Conservation (phyloP, 1,140 invertebrate genomes). For the Vanessa atalanta region DNA sequence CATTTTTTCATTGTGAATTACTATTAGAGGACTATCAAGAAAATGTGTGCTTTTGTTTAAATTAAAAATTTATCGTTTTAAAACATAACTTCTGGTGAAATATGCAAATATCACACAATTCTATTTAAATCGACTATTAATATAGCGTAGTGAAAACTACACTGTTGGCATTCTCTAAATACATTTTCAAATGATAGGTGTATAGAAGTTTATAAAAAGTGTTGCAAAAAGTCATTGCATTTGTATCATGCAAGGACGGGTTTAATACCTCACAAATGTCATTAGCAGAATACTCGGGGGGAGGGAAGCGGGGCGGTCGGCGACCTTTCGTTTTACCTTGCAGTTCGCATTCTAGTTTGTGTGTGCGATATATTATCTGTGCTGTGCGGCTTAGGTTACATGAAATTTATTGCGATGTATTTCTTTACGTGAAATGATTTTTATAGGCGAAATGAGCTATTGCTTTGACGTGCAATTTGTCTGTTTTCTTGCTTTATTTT, state of each 20-base stretch:
- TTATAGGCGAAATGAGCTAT: neutral
- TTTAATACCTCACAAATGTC: slow-evolving; percentile 55
- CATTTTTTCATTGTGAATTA: no score
- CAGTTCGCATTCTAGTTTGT: slow-evolving; percentile 31
- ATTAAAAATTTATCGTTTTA: no score
- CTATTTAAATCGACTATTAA: no score
- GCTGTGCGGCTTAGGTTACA: slow-evolving; percentile 11
- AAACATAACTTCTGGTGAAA: no score
- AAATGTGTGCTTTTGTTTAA: no score
- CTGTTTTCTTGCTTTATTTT: neutral
- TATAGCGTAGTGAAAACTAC: no score
- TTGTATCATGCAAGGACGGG: slow-evolving; percentile 30
- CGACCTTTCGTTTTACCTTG: slow-evolving; percentile 37
- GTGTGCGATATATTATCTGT: slow-evolving; percentile 28
- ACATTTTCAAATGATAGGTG: neutral
- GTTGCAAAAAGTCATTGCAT: slow-evolving; percentile 18
- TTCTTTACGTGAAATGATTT: neutral
- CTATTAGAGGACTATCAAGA: no score
- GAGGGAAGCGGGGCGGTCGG: slow-evolving; percentile 31
- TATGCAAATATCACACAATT: no score
- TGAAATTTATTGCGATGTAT: slow-evolving; percentile 11
- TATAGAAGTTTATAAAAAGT: slow-evolving; percentile 24
- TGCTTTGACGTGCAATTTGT: neutral
- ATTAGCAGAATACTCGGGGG: slow-evolving; percentile 44
- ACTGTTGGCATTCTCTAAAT: neutral